These are phyloP conservation scores for Vesta saturnalis DNA, from an alignment of 2,888 invertebrate species.

Conservation along the genomic window DNA sequence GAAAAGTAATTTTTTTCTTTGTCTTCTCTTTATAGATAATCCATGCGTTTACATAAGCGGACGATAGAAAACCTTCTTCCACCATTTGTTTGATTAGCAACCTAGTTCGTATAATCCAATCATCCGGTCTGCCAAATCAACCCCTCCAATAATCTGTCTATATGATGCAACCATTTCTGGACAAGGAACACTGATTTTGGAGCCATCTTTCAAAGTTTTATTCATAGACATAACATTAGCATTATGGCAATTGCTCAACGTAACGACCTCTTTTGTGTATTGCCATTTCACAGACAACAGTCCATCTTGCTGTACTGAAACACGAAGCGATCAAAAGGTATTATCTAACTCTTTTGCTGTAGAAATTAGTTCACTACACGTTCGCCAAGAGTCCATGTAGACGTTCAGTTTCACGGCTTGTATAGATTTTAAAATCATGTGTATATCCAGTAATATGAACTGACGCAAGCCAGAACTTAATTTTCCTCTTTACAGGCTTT, in stretches of 20 bases:
- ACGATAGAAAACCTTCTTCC: conserved; percentile 49
- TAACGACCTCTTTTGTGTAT: conserved; percentile 49
- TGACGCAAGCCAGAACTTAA: too few species aligned
- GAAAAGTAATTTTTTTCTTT: neutral
- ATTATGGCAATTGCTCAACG: conserved; percentile 49
- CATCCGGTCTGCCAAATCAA: conserved; percentile 50
- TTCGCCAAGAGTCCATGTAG: too few species aligned
- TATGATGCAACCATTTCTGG: conserved; percentile 44
- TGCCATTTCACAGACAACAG: conserved; percentile 44
- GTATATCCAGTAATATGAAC: too few species aligned
- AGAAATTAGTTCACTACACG: too few species aligned
- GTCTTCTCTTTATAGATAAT: too few species aligned
- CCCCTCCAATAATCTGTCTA: conserved; percentile 45
- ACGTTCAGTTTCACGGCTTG: too few species aligned
- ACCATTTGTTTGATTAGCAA: conserved; percentile 47
- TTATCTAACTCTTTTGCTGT: too few species aligned
- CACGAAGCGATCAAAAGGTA: too few species aligned
- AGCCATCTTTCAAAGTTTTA: conserved; percentile 48
- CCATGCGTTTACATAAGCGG: conserved; percentile 44
- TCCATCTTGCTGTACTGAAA: conserved; percentile 32
- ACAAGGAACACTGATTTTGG: conserved; percentile 41
- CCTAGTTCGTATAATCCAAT: conserved; percentile 46
- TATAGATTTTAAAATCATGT: too few species aligned
- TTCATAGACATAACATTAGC: conserved; percentile 30
- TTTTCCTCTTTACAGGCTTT: too few species aligned